Evolutionary conservation across 2,888 invertebrate genomes (phyloP).

Genomic region (Zhuqinia jingwanae): DNA sequence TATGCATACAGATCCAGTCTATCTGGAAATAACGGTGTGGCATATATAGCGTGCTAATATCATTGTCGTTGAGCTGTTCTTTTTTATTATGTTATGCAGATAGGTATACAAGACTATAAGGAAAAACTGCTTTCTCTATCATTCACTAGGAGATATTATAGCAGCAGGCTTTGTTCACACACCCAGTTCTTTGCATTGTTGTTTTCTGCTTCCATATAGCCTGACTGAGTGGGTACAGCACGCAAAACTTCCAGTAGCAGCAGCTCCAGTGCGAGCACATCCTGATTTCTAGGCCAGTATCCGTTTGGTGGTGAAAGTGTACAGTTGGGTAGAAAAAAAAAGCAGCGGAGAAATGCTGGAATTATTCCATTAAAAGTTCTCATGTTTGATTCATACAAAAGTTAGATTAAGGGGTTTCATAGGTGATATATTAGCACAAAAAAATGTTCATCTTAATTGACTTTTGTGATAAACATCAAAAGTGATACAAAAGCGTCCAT

Average conservation of each 20-base stretch:
- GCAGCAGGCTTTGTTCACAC: constrained; percentile 3
- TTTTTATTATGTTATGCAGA: no score
- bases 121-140: background rate
- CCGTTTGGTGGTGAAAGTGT: constrained; percentile 49
- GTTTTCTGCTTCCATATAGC: background rate
- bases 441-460: background rate
- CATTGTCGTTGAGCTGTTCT: no score
- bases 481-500: no score
- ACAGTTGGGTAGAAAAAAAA: constrained; percentile 9
- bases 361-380: background rate
- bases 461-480: no score
- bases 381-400: no score
- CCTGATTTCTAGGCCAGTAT: constrained; percentile 20
- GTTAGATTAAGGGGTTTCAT: no score
- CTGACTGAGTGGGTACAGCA: background rate
- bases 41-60: no score
- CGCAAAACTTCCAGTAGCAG: background rate
- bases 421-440: background rate
- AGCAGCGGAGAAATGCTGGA: background rate
- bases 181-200: background rate
- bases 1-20: background rate
- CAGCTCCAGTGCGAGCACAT: constrained; percentile 12
- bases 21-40: no score
- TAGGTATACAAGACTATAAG: no score
- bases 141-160: background rate